A percentile compares a stretch with the other conserved stretches of the same genome.
Conservation (phyloP, 2,888 invertebrate species). For the Andrena haemorrhoa region DNA sequence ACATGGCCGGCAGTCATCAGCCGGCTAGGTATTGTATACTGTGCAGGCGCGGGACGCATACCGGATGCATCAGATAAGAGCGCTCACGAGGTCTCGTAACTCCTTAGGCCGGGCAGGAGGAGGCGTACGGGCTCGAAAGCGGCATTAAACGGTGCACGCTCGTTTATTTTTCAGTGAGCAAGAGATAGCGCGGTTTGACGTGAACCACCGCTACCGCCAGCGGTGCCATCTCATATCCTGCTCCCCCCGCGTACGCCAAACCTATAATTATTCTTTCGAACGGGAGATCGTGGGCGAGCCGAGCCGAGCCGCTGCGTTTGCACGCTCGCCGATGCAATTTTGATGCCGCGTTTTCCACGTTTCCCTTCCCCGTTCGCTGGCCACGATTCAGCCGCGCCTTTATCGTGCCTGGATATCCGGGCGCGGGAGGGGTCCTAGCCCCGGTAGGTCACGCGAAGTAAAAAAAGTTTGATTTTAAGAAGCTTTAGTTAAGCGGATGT, state of each 20-base stretch:
- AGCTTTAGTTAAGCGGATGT: too few species aligned
- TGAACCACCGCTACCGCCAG: slow-evolving; percentile 66
- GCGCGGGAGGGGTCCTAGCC: background rate
- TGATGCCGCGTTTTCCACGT: slow-evolving; percentile 33
- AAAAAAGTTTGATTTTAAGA: background rate
- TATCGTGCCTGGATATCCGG: background rate
- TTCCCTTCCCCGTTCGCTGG: background rate
- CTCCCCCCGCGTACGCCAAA: slow-evolving; percentile 55
- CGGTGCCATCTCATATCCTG: slow-evolving; percentile 52
- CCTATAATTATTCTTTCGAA: slow-evolving; percentile 76
- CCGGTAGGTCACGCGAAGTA: background rate
- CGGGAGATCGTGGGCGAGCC: slow-evolving; percentile 68
- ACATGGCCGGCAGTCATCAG: slow-evolving; percentile 47
- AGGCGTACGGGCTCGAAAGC: slow-evolving; percentile 46
- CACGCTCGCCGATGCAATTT: slow-evolving; percentile 45
- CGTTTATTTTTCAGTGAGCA: slow-evolving; percentile 78
- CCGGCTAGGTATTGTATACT: slow-evolving; percentile 40
- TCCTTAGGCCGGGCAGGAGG: slow-evolving; percentile 31
- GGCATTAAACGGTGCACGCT: slow-evolving; percentile 68
- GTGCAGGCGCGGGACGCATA: slow-evolving; percentile 40
- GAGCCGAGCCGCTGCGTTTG: slow-evolving; percentile 15
- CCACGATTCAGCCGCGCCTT: slow-evolving; percentile 18
- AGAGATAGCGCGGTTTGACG: slow-evolving; percentile 66
- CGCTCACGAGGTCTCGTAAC: slow-evolving; percentile 49
- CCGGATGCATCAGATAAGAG: slow-evolving; percentile 74